Percentiles rank a stretch among this genome's conserved stretches.
Conservation (phyloP, 2,113 vertebrate genomes). For the Cryptotis parvus region DNA sequence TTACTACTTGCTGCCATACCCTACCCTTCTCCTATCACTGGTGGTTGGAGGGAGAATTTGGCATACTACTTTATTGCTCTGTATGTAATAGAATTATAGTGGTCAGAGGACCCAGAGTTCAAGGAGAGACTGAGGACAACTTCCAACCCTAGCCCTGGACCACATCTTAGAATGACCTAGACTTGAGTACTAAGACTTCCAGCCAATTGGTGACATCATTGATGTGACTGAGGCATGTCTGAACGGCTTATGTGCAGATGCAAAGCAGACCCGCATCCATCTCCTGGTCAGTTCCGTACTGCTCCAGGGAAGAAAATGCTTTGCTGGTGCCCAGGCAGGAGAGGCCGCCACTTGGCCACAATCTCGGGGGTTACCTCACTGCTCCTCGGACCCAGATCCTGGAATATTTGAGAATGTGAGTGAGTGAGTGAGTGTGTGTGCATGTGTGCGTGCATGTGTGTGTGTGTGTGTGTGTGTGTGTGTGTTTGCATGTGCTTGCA, state of each 20-base stretch:
- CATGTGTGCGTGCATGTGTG: neutral
- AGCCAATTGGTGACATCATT: neutral
- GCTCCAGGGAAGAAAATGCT: neutral
- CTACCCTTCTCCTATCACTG: neutral
- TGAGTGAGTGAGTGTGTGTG: neutral
- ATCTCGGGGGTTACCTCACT: constrained; percentile 27
- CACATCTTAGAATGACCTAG: neutral
- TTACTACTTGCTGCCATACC: neutral
- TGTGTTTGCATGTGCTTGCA: neutral
- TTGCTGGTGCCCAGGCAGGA: too few species aligned
- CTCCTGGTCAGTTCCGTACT: neutral
- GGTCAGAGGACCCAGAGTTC: neutral
- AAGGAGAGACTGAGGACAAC: neutral
- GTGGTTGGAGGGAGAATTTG: constrained; percentile 20
- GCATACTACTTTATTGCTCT: neutral
- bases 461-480: neutral
- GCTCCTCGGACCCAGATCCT: neutral
- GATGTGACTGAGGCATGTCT: neutral
- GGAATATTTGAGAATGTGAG: neutral
- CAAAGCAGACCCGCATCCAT: neutral
- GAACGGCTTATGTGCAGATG: neutral
- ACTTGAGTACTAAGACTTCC: neutral
- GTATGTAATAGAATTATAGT: neutral
- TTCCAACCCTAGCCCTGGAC: neutral
- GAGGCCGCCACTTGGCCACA: neutral